Evolutionary conservation across 2,888 invertebrate species (phyloP), one percentile per base, ranked within the genome.

Genomic region (Chaitophorus viminalis): DNA sequence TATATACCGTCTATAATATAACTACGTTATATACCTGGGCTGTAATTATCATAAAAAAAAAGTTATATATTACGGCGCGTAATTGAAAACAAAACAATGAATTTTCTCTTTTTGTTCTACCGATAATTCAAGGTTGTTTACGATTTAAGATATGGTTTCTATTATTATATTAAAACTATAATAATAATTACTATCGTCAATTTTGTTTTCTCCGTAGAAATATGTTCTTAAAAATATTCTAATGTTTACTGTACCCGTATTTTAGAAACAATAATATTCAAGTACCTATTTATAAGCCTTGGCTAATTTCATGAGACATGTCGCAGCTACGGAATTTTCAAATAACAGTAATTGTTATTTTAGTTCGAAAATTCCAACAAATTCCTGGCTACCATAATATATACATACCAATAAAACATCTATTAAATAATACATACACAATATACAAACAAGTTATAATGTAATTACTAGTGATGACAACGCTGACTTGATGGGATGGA

Each of bases 11-110:
- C 36, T 11, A n/a, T n/a, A n/a, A n/a, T n/a, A n/a, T n/a, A 39
- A 65, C 33, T 18, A 68, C 39, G 68, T 68, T 29, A 60, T 60
- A 25, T 60, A 60, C 60, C 5, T 68, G 46, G 68, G 46, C 29
- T 81, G 29, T 81, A 81, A 68, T 81, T 81, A 81, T 6, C 39
- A 81, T 25, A 65, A 68, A 81, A 68, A 81, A 68, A 68, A 11
- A 68, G 68, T 68, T 68, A 18, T 81, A 39, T 29, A n/a, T 25
- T 68, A 21, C 29, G 68, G 29, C 29, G 9, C 68, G 68, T 68
- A 68, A 29, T 29, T 65, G 68, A 65, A 81, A 68, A 31, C n/a
- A 25, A 81, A 81, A 81, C 68, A 81, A 81, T 46, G 39, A 3
- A 81, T 81, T 68, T 46, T 81, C 29, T 65, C 18, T 65, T 81